These are phyloP conservation scores for Nesoenas mayeri DNA, from an alignment of 2,113 vertebrate species.

Conservation along the genomic window DNA sequence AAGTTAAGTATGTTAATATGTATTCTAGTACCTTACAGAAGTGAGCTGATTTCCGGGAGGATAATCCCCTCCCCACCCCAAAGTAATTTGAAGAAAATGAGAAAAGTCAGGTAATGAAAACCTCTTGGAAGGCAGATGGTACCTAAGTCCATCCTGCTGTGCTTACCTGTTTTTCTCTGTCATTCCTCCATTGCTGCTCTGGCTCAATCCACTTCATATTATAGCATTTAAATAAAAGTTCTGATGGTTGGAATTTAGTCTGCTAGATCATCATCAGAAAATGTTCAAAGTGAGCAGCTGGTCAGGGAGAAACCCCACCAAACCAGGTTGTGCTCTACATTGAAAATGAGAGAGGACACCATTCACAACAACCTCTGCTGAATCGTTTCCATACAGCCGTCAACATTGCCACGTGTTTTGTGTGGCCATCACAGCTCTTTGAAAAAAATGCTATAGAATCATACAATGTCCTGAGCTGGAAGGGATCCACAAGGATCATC, in stretches of 20 bases:
- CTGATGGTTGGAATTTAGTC: not conserved
- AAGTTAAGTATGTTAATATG: not conserved
- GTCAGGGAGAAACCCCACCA: not conserved
- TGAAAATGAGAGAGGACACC: not conserved
- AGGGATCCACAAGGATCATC: too few species aligned
- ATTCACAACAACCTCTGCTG: not conserved
- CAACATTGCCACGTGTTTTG: rapidly evolving
- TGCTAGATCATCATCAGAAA: not conserved
- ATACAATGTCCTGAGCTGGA: too few species aligned
- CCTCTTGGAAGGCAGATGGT: not conserved
- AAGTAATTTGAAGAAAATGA: not conserved
- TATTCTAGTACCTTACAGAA: not conserved
- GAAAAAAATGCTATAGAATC: not conserved
- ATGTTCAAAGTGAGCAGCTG: not conserved
- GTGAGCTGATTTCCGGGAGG: not conserved
- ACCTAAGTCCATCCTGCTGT: not conserved
- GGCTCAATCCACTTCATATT: not conserved
- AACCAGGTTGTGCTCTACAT: not conserved
- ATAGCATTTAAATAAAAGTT: not conserved
- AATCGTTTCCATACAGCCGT: not conserved
- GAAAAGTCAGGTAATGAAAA: not conserved
- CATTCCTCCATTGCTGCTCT: not conserved
- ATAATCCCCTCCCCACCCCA: not conserved
- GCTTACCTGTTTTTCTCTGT: conserved; percentile 27
- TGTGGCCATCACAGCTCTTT: not conserved